Conservation (phyloP, 2,113 vertebrate species). For the Marmota flaviventris region DNA sequence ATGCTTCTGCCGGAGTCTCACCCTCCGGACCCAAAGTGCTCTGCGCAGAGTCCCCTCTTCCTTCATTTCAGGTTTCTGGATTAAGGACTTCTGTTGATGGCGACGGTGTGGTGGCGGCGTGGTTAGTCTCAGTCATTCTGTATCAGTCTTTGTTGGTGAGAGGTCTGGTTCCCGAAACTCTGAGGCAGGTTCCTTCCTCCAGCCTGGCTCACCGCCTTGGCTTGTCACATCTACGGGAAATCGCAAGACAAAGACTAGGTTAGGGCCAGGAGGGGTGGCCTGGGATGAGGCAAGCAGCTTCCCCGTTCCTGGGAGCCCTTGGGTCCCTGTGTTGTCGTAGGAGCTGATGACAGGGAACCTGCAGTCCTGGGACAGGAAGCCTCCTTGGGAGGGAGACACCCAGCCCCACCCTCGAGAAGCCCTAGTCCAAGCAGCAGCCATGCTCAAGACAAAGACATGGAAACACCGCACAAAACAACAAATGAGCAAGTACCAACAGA, state of each 20-base stretch:
- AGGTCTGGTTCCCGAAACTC: constrained; percentile 89
- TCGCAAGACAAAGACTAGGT: constrained; percentile 64
- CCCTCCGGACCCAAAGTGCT: constrained; percentile 97
- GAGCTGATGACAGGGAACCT: neutral
- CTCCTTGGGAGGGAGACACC: neutral
- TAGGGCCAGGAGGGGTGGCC: constrained; percentile 53
- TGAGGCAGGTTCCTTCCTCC: constrained; percentile 88
- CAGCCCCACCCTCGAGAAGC: neutral
- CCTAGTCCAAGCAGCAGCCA: neutral
- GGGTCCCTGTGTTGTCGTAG: neutral
- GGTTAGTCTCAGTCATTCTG: constrained; percentile 74
- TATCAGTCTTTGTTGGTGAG: constrained; percentile 86
- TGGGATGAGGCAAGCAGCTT: neutral
- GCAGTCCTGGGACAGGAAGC: neutral
- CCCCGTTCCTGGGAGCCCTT: neutral
- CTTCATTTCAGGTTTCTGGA: constrained; percentile 94
- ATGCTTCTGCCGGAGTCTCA: constrained; percentile 94
- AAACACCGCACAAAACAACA: constrained; percentile 55
- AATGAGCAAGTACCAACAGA: neutral
- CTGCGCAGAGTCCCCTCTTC: constrained; percentile 93
- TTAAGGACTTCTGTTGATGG: constrained; percentile 85
- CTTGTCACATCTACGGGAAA: constrained; percentile 95
- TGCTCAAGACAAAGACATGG: constrained; percentile 14
- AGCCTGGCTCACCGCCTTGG: constrained; percentile 95
- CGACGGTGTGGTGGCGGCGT: constrained; percentile 66